These are phyloP conservation scores for Ptiloglossa arizonensis DNA, from an alignment of 1,140 invertebrate genomes.

Conservation along the genomic window DNA sequence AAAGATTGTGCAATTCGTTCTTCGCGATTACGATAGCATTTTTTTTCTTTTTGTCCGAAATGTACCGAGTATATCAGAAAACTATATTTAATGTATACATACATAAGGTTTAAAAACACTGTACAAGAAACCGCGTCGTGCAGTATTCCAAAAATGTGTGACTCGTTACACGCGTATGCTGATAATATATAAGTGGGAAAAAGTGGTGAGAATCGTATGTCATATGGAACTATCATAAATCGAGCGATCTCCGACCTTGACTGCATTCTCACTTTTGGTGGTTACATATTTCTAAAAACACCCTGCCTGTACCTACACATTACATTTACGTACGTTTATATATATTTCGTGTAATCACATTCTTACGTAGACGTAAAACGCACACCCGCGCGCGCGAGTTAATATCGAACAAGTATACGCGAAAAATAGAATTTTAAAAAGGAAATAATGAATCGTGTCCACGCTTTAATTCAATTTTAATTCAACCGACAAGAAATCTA, in stretches of 20 bases:
- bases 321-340: not conserved
- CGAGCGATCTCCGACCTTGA: not conserved
- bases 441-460: too few relatives aligned
- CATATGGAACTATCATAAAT: not conserved
- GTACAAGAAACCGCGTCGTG: not conserved
- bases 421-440: not conserved
- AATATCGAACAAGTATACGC: too few relatives aligned
- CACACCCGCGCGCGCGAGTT: too few relatives aligned
- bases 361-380: not conserved
- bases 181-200: constrained; percentile 29
- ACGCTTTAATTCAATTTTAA: too few relatives aligned
- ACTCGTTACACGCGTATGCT: constrained; percentile 13
- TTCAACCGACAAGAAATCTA: too few relatives aligned
- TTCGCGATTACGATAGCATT: not conserved
- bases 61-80: too few relatives aligned
- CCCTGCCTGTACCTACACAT: not conserved
- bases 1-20: too few relatives aligned
- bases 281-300: constrained; percentile 23
- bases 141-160: constrained; percentile 11
- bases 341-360: not conserved
- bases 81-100: too few relatives aligned
- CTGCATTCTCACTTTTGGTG: constrained; percentile 30
- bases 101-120: too few relatives aligned
- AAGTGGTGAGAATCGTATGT: constrained; percentile 17
- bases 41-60: too few relatives aligned